These are phyloP conservation scores for Oxyruncus cristatus DNA, from an alignment of 2,113 vertebrate genomes.

Conservation along the genomic window DNA sequence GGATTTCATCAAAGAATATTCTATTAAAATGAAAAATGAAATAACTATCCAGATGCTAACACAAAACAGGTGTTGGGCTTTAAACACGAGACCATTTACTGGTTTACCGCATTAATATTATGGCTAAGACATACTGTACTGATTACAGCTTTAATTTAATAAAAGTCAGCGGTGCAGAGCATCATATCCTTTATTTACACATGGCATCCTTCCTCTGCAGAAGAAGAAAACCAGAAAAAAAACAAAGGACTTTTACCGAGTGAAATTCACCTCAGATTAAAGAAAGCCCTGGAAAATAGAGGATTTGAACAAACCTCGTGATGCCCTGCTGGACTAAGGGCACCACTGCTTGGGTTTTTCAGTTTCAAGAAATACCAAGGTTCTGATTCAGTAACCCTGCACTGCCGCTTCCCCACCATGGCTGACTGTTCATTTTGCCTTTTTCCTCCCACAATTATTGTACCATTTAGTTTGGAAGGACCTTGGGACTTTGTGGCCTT, in stretches of 20 bases:
- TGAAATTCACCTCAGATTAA: background rate
- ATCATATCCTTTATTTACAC: constrained; percentile 20
- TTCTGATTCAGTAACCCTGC: background rate
- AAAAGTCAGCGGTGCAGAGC: background rate
- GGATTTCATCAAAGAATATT: constrained; percentile 34
- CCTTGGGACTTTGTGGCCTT: background rate
- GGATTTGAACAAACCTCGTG: background rate
- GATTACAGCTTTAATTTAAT: constrained; percentile 57
- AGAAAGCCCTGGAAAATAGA: background rate
- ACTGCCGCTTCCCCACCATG: background rate
- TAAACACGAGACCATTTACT: constrained; percentile 8
- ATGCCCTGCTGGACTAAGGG: background rate
- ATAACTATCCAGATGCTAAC: constrained; percentile 1
- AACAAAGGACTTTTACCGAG: background rate
- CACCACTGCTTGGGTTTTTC: accelerated
- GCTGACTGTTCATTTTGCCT: background rate
- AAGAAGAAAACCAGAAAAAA: background rate
- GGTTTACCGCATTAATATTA: constrained; percentile 41
- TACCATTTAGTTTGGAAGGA: background rate
- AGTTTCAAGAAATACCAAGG: background rate
- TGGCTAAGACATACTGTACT: constrained; percentile 37
- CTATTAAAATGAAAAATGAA: constrained; percentile 26
- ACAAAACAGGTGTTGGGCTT: constrained; percentile 43
- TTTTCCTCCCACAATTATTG: background rate
- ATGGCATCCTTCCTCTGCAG: background rate